Percentiles rank a stretch among this genome's conserved stretches.
Evolutionary conservation across 2,113 vertebrate genomes (phyloP).

Genomic region (Xenopus laevis): DNA sequence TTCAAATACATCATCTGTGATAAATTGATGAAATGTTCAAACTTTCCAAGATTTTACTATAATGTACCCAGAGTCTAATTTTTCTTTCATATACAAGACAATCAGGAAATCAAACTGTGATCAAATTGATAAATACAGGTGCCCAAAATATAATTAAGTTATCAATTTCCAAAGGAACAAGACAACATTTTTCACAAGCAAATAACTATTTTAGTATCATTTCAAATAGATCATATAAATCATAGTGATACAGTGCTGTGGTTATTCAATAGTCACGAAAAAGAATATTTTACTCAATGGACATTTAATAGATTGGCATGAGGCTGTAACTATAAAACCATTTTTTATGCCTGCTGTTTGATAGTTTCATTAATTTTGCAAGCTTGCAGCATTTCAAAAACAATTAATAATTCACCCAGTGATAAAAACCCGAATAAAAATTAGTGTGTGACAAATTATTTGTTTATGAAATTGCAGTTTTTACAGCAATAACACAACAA

Average conservation of each 20-base stretch:
- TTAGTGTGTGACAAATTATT: too few species aligned
- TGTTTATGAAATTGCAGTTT: too few species aligned
- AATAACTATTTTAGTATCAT: slow-evolving; percentile 41
- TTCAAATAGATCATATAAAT: slow-evolving; percentile 53
- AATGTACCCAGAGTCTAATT: background rate
- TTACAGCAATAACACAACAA: too few species aligned
- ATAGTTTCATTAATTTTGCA: slow-evolving; percentile 51
- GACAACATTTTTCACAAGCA: slow-evolving; percentile 36
- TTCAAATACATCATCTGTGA: background rate
- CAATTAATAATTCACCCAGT: slow-evolving; percentile 44
- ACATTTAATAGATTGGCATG: slow-evolving; percentile 45
- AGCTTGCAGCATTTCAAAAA: slow-evolving; percentile 30
- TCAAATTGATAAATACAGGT: slow-evolving; percentile 40
- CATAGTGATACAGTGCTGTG: slow-evolving; percentile 31
- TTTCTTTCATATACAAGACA: slow-evolving; percentile 6
- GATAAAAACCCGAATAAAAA: background rate
- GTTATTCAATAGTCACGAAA: slow-evolving; percentile 49
- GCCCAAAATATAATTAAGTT: slow-evolving; percentile 48
- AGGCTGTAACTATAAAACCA: slow-evolving; percentile 27
- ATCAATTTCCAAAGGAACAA: slow-evolving; percentile 47
- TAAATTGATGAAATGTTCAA: background rate
- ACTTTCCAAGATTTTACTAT: background rate
- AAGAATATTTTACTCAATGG: slow-evolving; percentile 47
- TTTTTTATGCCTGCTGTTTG: slow-evolving; percentile 51
- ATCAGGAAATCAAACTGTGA: slow-evolving; percentile 41